A percentile compares a stretch with the other conserved stretches of the same genome.
phyloP scores from a whole-genome alignment of 2,888 invertebrate species.

The Hirtodrosophila trivittata region DNA sequence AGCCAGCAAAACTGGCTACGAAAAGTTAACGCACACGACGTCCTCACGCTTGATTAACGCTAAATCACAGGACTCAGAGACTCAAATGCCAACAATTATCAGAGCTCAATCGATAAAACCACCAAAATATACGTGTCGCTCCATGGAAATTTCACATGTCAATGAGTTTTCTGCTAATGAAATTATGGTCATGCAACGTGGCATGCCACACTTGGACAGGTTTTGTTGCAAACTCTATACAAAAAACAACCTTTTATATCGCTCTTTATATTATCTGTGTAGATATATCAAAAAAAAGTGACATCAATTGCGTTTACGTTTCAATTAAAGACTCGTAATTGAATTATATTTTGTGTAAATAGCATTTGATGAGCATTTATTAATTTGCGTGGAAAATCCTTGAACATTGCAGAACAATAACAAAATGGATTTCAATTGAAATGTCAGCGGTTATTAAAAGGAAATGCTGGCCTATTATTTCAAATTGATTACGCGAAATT shows the following conservation, averaged over 20 bases:
- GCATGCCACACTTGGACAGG: slow-evolving; percentile 2
- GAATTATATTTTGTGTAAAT: slow-evolving; percentile 19
- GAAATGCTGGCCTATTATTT: no score
- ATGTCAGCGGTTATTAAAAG: no score
- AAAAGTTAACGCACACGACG: slow-evolving; percentile 59
- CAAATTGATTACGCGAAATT: no score
- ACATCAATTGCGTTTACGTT: background rate
- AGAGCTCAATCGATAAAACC: background rate
- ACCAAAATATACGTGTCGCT: slow-evolving; percentile 41
- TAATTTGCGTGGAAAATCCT: no score
- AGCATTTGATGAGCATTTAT: slow-evolving; percentile 1
- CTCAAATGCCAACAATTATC: no score
- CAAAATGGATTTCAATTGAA: no score
- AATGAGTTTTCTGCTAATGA: slow-evolving; percentile 54
- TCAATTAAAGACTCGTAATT: slow-evolving; percentile 24
- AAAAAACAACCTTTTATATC: no score
- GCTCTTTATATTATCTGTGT: no score
- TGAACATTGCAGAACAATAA: no score
- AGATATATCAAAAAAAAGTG: no score
- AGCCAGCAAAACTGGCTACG: slow-evolving; percentile 40
- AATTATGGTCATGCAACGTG: slow-evolving; percentile 33
- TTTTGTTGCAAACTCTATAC: slow-evolving; percentile 1
- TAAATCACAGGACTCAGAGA: no score
- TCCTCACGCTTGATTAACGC: slow-evolving; percentile 62
- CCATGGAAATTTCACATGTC: slow-evolving; percentile 71